These are phyloP conservation scores for Triplophysa siluroides DNA, from an alignment of 2,113 vertebrate genomes.

Conservation along the genomic window DNA sequence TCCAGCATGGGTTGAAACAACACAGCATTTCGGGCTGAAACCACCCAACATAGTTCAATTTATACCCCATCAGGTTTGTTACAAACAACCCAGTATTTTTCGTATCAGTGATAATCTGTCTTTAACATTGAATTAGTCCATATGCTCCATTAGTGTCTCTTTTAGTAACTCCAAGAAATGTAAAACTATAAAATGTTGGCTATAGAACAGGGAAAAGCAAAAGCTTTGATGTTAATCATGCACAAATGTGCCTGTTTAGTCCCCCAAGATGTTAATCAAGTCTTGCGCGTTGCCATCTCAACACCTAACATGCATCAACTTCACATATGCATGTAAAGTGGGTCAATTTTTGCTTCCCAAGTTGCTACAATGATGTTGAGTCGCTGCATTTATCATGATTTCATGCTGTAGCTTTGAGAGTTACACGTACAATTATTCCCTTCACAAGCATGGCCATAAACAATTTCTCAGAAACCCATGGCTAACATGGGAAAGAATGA, in stretches of 20 bases:
- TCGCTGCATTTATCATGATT: constrained; percentile 69
- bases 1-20: too few relatives aligned
- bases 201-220: background rate
- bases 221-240: constrained; percentile 51
- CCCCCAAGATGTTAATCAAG: constrained; percentile 38
- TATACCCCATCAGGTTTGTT: too few relatives aligned
- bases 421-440: constrained; percentile 63
- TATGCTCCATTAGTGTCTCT: too few relatives aligned
- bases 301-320: constrained; percentile 65
- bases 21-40: too few relatives aligned
- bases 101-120: too few relatives aligned
- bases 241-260: constrained; percentile 39
- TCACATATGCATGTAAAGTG: constrained; percentile 69
- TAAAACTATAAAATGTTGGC: background rate
- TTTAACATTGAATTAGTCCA: too few relatives aligned
- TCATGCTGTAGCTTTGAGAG: constrained; percentile 61
- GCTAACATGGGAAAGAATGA: constrained; percentile 43
- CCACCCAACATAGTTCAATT: too few relatives aligned
- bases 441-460: constrained; percentile 65
- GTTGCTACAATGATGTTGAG: constrained; percentile 57
- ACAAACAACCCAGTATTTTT: too few relatives aligned
- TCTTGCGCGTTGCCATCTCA: constrained; percentile 32
- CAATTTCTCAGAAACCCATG: constrained; percentile 52
- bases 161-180: background rate
- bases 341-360: constrained; percentile 61